These are phyloP conservation scores for Entomobrya proxima DNA, from an alignment of 2,888 invertebrate genomes.

Conservation along the genomic window DNA sequence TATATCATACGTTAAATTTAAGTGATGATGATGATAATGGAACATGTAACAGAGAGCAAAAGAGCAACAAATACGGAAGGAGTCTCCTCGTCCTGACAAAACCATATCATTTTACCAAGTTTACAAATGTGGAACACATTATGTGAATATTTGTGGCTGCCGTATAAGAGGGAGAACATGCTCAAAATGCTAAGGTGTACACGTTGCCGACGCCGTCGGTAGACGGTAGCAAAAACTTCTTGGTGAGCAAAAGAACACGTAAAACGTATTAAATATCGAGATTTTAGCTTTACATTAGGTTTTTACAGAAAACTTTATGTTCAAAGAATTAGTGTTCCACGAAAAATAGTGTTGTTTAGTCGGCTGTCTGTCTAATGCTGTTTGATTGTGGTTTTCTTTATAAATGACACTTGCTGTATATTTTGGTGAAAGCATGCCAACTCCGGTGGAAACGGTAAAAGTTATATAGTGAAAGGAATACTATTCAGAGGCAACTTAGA, in stretches of 20 bases:
- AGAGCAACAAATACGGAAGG: not conserved
- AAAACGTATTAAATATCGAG: slow-evolving; percentile 33
- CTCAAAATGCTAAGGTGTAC: not conserved
- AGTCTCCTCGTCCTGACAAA: not conserved
- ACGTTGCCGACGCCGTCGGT: not conserved
- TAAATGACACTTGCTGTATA: not conserved
- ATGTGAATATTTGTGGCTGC: not conserved
- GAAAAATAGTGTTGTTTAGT: not conserved
- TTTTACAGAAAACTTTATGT: slow-evolving; percentile 11
- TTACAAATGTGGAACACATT: slow-evolving; percentile 37
- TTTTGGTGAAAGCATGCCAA: too few species aligned
- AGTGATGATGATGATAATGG: not conserved
- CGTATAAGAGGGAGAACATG: too few species aligned
- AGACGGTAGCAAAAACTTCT: not conserved
- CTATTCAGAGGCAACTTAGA: too few species aligned
- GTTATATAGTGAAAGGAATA: too few species aligned
- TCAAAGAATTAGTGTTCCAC: slow-evolving; percentile 32
- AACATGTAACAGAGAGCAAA: slow-evolving; percentile 17
- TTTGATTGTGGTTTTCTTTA: slow-evolving; percentile 21
- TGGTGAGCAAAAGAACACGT: not conserved
- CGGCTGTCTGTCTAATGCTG: not conserved
- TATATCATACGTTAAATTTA: not conserved
- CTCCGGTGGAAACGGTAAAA: too few species aligned
- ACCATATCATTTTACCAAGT: slow-evolving; percentile 30
- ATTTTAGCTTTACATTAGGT: not conserved